phyloP scores from a whole-genome alignment of 30 jellyfish, hydroid and myxozoan genomes.

The Sanderia malayensis region DNA sequence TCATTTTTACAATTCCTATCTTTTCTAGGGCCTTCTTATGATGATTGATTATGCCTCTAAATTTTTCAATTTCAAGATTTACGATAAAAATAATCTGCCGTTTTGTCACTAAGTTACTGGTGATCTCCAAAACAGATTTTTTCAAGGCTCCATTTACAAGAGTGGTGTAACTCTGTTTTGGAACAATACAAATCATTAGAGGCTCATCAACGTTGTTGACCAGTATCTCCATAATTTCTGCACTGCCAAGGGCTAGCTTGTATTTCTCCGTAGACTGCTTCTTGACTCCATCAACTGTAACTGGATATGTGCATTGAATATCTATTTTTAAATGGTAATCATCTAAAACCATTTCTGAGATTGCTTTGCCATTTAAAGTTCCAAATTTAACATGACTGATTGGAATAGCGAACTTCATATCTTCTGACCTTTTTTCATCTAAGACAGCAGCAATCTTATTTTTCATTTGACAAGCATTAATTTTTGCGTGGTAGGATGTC shows the following conservation, averaged over 20 bases:
- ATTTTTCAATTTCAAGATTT: background rate
- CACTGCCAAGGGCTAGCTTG: slow-evolving; percentile 57
- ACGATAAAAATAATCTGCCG: slow-evolving; percentile 32
- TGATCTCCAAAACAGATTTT: slow-evolving; percentile 25
- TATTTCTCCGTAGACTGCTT: slow-evolving; percentile 63
- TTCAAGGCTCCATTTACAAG: slow-evolving; percentile 33
- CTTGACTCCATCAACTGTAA: slow-evolving; percentile 24
- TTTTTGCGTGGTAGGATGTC: no score
- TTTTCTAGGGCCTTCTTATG: slow-evolving; percentile 16
- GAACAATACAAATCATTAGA: slow-evolving; percentile 21
- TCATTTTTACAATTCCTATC: slow-evolving; percentile 1
- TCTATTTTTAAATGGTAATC: slow-evolving; percentile 24
- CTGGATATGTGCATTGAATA: slow-evolving; percentile 21
- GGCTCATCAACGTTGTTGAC: slow-evolving; percentile 39
- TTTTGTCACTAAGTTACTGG: slow-evolving; percentile 4
- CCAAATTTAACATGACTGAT: slow-evolving; percentile 56
- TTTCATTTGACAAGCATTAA: no score
- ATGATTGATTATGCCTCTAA: slow-evolving; percentile 1
- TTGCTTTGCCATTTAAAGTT: slow-evolving; percentile 30
- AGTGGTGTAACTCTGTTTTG: slow-evolving; percentile 41
- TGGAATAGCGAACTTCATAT: slow-evolving; percentile 7
- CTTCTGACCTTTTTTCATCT: no score
- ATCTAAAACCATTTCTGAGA: slow-evolving; percentile 27
- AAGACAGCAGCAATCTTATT: background rate
- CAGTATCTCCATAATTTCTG: slow-evolving; percentile 28